Base-by-base conservation (phyloP, 2,888 invertebrate species). In the Epinotia bilunana region DNA sequence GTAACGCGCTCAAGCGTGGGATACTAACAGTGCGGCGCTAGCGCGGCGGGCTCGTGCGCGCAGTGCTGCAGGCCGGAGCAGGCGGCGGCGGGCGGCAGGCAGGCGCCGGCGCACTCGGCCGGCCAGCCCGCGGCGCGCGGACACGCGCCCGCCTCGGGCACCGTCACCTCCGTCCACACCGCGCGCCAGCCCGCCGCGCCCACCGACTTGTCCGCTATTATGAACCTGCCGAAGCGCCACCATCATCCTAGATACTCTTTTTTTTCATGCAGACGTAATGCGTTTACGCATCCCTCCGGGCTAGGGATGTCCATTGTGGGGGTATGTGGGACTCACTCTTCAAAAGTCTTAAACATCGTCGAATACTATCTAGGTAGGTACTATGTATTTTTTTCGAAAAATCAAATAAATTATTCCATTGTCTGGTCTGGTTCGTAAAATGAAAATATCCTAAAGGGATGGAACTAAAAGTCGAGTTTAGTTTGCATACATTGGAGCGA, bases 141-240 rank as follows among this genome's bases (percentile, higher is more conserved):
- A 78, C 83, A 82, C 75, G 78, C 83, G 78, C 95, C 80, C 97
- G 96, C 92, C 79, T 81, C 87, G 67, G 84, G 79, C 81, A 95
- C 95, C 82, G 95, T 95, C 82, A 99, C 97, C 95, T 99, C 99
- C 76, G 99, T 99, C 99, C 99, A 99, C 71, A 98, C 96, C 65
- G 98, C 97, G 86, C 97, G 96, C 94, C 99, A 99, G 77, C 99
- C 99, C 90, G 97, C 96, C 84, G 98, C 98, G 80, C 99, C 99
- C 78, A 98, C 97, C 62, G 99, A 98, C 95, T 98, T 98, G 90
- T 98, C 98, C 77, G 99, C 98, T 87, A 98, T 97, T 88, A 98
- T 97, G 93, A 99, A 99, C 93, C 99, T 99, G 91, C 69, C 20
- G 16, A 13, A 13, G n/a, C 13, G 33, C 3, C 13, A 39, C 4